These are phyloP conservation scores for Melipona beecheii DNA, from an alignment of 2,888 invertebrate species.

Conservation along the genomic window DNA sequence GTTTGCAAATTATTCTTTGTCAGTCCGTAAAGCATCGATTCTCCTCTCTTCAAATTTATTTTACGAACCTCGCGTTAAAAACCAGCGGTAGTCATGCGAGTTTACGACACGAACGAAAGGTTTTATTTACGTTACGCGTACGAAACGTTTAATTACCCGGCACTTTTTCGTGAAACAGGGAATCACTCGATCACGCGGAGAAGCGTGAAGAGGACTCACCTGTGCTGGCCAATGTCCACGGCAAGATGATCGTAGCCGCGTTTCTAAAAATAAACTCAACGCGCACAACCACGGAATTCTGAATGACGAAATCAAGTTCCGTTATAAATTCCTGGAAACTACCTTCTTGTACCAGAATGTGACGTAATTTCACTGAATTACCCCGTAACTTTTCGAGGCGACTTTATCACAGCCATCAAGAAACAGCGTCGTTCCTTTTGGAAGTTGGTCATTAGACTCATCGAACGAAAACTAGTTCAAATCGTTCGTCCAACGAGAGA, in stretches of 20 bases:
- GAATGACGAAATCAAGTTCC: slow-evolving; percentile 73
- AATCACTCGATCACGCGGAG: neutral
- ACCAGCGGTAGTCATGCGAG: neutral
- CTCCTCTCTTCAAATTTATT: neutral
- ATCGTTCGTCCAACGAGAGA: neutral
- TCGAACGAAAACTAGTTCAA: neutral
- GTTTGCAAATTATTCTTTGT: neutral
- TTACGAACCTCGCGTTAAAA: neutral
- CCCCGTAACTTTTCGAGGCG: slow-evolving; percentile 21
- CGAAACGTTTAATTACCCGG: neutral
- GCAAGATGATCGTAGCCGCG: slow-evolving; percentile 41
- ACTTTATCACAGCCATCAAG: slow-evolving; percentile 7
- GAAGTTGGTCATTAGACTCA: neutral
- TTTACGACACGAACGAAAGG: neutral
- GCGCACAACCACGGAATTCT: slow-evolving; percentile 66
- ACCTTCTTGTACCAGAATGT: slow-evolving; percentile 54
- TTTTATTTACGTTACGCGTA: neutral
- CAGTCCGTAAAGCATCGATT: neutral
- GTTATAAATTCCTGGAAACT: slow-evolving; percentile 70
- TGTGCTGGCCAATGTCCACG: slow-evolving; percentile 13
- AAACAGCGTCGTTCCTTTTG: neutral
- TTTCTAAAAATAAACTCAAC: slow-evolving; percentile 67
- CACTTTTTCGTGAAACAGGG: neutral
- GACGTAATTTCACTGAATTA: slow-evolving; percentile 66
- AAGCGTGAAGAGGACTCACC: slow-evolving; percentile 18